Percentiles rank a stretch among this genome's conserved stretches.
These are phyloP conservation scores for Carposina sasakii DNA, from an alignment of 1,140 invertebrate genomes.

Conservation along the genomic window DNA sequence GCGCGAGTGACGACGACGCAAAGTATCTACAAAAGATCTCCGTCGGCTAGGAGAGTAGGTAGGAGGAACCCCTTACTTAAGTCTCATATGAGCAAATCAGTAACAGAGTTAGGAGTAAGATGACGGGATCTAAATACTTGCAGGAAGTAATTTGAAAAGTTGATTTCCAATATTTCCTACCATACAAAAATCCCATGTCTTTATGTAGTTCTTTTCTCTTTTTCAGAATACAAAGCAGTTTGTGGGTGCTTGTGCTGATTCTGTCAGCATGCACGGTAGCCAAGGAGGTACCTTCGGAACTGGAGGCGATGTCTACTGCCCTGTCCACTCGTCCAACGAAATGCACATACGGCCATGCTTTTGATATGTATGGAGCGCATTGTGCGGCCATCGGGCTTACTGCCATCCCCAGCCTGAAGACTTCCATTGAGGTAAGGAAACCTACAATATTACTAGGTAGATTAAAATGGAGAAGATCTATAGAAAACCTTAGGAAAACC, in stretches of 20 bases:
- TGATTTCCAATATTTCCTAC: too few species aligned
- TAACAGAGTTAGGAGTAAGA: too few species aligned
- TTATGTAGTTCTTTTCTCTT: too few species aligned
- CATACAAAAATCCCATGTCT: too few species aligned
- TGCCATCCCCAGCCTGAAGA: constrained; percentile 70
- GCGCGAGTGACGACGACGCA: too few species aligned
- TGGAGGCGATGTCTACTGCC: constrained; percentile 41
- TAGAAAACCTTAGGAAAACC: not conserved
- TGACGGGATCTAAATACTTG: too few species aligned
- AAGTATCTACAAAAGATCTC: too few species aligned
- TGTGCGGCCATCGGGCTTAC: constrained; percentile 70
- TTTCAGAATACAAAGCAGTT: constrained; percentile 27
- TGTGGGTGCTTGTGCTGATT: constrained; percentile 14
- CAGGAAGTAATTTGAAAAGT: too few species aligned
- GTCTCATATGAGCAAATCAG: too few species aligned
- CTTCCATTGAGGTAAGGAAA: constrained; percentile 68
- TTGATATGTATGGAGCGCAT: constrained; percentile 70
- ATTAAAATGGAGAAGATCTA: not conserved
- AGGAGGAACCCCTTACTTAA: too few species aligned
- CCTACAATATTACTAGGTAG: not conserved
- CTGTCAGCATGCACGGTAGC: constrained; percentile 13
- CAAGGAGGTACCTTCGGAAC: constrained; percentile 50
- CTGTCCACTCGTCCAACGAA: constrained; percentile 39
- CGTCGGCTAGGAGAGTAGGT: too few species aligned
- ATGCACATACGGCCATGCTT: constrained; percentile 70